Base-by-base conservation (phyloP, 2,113 vertebrate species). In the Spea multiplicata region DNA sequence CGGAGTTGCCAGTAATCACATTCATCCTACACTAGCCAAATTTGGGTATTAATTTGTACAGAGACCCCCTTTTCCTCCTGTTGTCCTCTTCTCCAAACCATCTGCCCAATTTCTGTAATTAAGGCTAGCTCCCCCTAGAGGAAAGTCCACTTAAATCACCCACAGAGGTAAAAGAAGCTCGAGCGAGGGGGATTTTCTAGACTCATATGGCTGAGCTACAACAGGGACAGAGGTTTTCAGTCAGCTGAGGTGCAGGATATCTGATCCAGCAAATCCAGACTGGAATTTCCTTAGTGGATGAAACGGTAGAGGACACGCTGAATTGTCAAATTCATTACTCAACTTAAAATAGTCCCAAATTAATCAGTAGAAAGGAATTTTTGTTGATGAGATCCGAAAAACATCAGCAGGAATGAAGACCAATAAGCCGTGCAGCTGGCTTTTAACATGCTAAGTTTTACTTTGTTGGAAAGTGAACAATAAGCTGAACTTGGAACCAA, bases 221-320 rank as follows among this genome's bases (percentile, higher is more conserved):
- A 73, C 68, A 86, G 84, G 80, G 82, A 73, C 80, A 81, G 74
- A 64, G 85, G 82, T 86, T 86, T 86, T 84, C 83, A 87, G 85
- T 86, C 85, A 88, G 85, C 83, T 87, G 86, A 87, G 86, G 88
- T 75, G 80, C 6, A 83, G 75, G 88, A 88, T 80, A 90, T 83
- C 61, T 86, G 89, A 90, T 87, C 84, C 16, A 80, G 64, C 78
- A 84, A 77, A 78, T 86, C 84, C 79, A 50, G 83, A 81, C 10
- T 86, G 84, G 87, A 90, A 90, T 90, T 90, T 88, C 85, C 87
- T 88, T 88, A 86, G 85, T 87, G 82, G 88, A 76, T 90, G 88
- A 89, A 90, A 90, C 85, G 83, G 86, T 86, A 89, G 89, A 89
- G 86, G 86, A 74, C 85, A 78, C 83, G 84, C 85, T 85, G 86